These are phyloP conservation scores for Cataglyphis albicans DNA, from an alignment of 2,888 invertebrate species.

Conservation along the genomic window DNA sequence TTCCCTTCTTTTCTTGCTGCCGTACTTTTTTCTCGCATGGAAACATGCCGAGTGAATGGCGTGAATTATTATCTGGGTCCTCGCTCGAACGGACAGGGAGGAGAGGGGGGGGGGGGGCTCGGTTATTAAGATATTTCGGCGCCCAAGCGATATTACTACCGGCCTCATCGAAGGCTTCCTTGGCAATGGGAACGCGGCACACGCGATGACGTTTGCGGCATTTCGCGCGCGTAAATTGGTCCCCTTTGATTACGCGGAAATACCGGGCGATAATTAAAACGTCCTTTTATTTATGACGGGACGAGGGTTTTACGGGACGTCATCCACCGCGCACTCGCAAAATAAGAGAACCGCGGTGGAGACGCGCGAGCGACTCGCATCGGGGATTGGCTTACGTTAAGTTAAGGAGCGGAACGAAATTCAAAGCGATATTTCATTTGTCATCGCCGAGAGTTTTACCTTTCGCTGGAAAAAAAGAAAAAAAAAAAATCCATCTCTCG, in stretches of 20 bases:
- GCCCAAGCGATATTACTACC: constrained; percentile 53
- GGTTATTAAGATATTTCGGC: constrained; percentile 72
- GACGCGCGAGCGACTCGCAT: constrained; percentile 25
- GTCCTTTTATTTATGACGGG: constrained; percentile 50
- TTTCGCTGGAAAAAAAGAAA: no score
- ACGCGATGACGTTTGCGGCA: constrained; percentile 23
- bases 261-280: constrained; percentile 55
- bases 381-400: constrained; percentile 47
- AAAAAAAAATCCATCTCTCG: background rate
- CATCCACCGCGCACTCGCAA: constrained; percentile 6
- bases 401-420: constrained; percentile 47
- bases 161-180: constrained; percentile 44
- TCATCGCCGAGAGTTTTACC: constrained; percentile 23
- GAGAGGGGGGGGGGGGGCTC: background rate
- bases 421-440: constrained; percentile 39
- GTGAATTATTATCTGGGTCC: constrained; percentile 71
- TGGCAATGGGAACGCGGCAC: constrained; percentile 20
- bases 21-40: constrained; percentile 45
- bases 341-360: constrained; percentile 16
- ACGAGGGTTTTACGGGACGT: constrained; percentile 37
- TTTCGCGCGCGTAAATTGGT: constrained; percentile 35
- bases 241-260: constrained; percentile 32
- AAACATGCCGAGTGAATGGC: constrained; percentile 47
- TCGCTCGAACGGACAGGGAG: constrained; percentile 43
- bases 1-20: constrained; percentile 26